These are phyloP conservation scores for Rhombomys opimus DNA, from an alignment of 2,113 vertebrate species.

Conservation along the genomic window DNA sequence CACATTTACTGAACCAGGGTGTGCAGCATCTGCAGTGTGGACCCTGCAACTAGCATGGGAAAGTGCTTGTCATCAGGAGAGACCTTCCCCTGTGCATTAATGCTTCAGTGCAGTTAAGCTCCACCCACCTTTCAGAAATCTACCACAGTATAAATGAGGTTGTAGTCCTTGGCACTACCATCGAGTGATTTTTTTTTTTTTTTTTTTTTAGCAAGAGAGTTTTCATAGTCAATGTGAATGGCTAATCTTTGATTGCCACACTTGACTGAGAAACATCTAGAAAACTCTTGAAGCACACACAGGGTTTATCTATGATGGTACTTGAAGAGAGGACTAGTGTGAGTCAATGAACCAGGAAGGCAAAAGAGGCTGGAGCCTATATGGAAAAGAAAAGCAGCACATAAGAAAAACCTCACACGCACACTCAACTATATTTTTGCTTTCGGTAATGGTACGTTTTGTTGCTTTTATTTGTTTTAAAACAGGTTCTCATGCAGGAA, in stretches of 20 bases:
- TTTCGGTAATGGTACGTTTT: not conserved
- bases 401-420: not conserved
- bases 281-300: not conserved
- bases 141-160: not conserved
- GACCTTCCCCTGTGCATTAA: not conserved
- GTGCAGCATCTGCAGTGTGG: not conserved
- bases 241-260: not conserved
- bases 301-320: not conserved
- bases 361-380: not conserved
- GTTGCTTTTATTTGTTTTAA: not conserved
- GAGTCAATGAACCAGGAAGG: not conserved
- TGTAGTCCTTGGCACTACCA: rapidly evolving
- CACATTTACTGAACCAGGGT: not conserved
- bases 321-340: not conserved
- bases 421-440: not conserved
- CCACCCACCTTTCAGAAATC: not conserved
- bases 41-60: not conserved
- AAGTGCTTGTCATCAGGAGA: not conserved
- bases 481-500: not conserved
- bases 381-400: not conserved
- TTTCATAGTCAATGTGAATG: not conserved
- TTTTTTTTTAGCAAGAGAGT: too few species aligned
- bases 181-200: not conserved
- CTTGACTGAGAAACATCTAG: not conserved
- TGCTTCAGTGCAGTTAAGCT: rapidly evolving